Evolutionary conservation across 2,797 vertebrate species (phyloP).

Genomic region (Arctocebus calabarensis): DNA sequence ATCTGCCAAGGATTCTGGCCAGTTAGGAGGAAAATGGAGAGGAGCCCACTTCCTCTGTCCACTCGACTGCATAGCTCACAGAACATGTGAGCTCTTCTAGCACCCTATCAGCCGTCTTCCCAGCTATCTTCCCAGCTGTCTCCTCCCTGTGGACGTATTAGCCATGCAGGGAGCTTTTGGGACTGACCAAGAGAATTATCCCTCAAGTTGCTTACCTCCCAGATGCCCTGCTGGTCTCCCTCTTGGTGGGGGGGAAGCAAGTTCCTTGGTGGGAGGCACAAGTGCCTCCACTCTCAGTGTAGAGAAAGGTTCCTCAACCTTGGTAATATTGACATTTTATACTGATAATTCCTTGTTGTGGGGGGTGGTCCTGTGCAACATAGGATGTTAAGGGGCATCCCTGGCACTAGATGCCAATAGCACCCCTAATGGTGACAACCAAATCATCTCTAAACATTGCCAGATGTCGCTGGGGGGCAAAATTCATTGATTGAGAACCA

Average conservation of each 20-base stretch:
- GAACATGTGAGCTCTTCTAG: not conserved
- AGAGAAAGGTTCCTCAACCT: not conserved
- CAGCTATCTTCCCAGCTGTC: not conserved
- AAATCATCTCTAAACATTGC: conserved; percentile 37
- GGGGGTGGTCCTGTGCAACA: not conserved
- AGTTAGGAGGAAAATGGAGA: not conserved
- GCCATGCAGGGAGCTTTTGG: conserved; percentile 3
- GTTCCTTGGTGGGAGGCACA: too few species aligned
- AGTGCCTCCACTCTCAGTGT: not conserved
- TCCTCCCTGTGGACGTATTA: not conserved
- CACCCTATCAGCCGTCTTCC: not conserved
- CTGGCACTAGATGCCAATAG: not conserved
- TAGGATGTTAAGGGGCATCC: not conserved
- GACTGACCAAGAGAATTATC: not conserved
- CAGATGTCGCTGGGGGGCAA: not conserved
- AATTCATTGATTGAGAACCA: not conserved
- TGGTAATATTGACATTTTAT: not conserved
- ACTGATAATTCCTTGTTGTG: not conserved
- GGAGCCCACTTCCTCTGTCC: not conserved
- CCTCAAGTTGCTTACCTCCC: not conserved
- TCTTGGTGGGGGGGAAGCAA: not conserved
- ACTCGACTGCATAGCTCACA: not conserved
- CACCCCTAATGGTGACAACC: not conserved
- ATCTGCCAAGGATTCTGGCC: not conserved
- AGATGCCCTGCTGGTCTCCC: not conserved